These are phyloP conservation scores for Taphrorychus bicolor DNA, from an alignment of 2,888 invertebrate genomes.

Conservation along the genomic window DNA sequence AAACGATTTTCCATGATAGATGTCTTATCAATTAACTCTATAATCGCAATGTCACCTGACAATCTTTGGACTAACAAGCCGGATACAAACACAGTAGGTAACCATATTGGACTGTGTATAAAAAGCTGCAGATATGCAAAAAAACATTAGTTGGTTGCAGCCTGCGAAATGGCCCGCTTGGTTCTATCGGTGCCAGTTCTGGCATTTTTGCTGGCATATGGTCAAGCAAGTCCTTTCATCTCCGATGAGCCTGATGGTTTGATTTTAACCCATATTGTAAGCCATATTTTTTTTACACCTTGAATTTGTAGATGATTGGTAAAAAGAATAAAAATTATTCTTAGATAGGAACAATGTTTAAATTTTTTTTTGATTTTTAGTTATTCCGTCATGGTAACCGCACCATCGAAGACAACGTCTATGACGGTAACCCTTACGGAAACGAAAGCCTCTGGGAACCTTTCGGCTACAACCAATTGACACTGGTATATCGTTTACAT, in stretches of 20 bases:
- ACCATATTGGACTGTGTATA: neutral
- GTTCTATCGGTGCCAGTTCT: neutral
- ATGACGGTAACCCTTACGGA: conserved; percentile 71
- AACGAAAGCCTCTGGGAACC: conserved; percentile 69
- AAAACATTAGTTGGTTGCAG: neutral
- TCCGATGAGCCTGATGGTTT: neutral
- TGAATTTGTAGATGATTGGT: too few species aligned
- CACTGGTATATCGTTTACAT: conserved; percentile 63
- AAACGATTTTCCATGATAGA: too few species aligned
- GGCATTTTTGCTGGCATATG: neutral
- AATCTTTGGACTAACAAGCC: neutral
- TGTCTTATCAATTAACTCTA: neutral
- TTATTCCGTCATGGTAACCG: conserved; percentile 80
- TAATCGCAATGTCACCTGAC: neutral
- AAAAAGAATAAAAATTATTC: too few species aligned
- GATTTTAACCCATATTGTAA: conserved; percentile 6
- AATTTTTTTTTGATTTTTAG: too few species aligned
- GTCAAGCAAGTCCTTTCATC: neutral
- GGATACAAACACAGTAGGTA: too few species aligned
- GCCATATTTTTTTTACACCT: neutral
- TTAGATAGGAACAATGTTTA: too few species aligned
- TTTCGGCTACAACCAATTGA: conserved; percentile 78
- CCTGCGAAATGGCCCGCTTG: neutral
- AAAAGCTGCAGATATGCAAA: neutral
- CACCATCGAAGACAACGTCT: conserved; percentile 71